Percentiles rank a stretch among this genome's conserved stretches.
Evolutionary conservation across 2,113 vertebrate species (phyloP).

Genomic region (Hydrolagus affinis): DNA sequence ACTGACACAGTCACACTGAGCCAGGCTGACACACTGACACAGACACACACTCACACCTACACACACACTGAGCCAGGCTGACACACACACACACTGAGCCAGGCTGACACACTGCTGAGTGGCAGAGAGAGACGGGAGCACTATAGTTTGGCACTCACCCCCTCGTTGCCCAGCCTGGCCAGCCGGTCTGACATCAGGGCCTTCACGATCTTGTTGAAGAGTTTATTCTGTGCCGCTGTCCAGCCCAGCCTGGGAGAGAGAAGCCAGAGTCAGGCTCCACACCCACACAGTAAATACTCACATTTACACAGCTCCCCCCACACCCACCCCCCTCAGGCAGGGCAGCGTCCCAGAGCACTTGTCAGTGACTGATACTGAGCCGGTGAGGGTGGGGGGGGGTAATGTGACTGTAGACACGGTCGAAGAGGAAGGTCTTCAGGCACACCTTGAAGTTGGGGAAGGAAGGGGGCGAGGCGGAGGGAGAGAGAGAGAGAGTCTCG

Average conservation of each 20-base stretch:
- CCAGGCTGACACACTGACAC: too few species aligned
- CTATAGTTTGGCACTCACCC: slow-evolving; percentile 59
- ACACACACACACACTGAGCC: not conserved
- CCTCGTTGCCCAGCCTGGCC: slow-evolving; percentile 83
- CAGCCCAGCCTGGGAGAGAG: slow-evolving; percentile 71
- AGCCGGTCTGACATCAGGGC: slow-evolving; percentile 84
- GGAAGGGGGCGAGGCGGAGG: too few species aligned
- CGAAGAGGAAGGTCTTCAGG: not conserved
- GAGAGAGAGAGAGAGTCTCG: too few species aligned
- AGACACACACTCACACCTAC: too few species aligned
- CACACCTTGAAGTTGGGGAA: too few species aligned
- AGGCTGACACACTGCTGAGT: not conserved
- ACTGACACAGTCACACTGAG: too few species aligned
- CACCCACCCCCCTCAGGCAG: too few species aligned
- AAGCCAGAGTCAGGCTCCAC: slow-evolving; percentile 32
- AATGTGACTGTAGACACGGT: too few species aligned
- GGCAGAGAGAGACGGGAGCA: not conserved
- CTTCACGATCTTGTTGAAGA: slow-evolving; percentile 95
- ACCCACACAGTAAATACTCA: too few species aligned
- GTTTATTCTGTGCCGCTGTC: slow-evolving; percentile 86
- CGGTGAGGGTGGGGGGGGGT: not conserved
- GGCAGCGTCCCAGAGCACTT: too few species aligned
- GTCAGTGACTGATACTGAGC: not conserved
- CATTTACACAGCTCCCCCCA: too few species aligned
- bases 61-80: too few species aligned